A percentile compares a stretch with the other conserved stretches of the same genome.
phyloP scores from a whole-genome alignment of 2,888 invertebrate genomes.

The Exocentrus adspersus region DNA sequence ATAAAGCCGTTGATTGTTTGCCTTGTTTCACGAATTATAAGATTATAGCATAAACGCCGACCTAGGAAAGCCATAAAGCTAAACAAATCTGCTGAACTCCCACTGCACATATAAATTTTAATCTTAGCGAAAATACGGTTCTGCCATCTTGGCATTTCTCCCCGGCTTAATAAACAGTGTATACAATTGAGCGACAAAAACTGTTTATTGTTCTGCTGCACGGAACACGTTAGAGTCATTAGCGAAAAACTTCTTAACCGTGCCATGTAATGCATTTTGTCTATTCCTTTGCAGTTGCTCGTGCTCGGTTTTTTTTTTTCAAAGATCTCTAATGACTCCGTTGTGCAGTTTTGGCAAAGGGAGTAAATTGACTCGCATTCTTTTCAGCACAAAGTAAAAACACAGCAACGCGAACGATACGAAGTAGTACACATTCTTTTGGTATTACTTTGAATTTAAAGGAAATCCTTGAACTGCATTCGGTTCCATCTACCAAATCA shows the following conservation, averaged over 20 bases:
- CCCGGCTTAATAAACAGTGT: background rate
- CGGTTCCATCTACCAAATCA: too few species aligned
- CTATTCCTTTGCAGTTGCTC: background rate
- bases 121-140: background rate
- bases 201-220: constrained; percentile 6
- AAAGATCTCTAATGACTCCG: background rate
- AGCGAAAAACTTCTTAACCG: background rate
- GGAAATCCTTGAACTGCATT: too few species aligned
- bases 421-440: too few species aligned
- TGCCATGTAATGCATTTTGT: constrained; percentile 3
- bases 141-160: constrained; percentile 9
- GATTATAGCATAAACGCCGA: background rate
- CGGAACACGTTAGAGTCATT: constrained; percentile 8
- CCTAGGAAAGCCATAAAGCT: background rate
- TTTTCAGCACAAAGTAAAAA: background rate
- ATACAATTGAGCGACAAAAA: constrained; percentile 5
- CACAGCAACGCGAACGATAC: too few species aligned
- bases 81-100: constrained; percentile 5
- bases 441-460: too few species aligned
- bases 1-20: constrained; percentile 7
- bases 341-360: background rate
- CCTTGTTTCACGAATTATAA: constrained; percentile 1
- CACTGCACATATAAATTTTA: constrained; percentile 2
- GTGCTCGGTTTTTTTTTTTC: constrained; percentile 3
- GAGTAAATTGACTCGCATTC: background rate